Conservation (phyloP, 2,888 invertebrate species). For the Frankliniella fusca region DNA sequence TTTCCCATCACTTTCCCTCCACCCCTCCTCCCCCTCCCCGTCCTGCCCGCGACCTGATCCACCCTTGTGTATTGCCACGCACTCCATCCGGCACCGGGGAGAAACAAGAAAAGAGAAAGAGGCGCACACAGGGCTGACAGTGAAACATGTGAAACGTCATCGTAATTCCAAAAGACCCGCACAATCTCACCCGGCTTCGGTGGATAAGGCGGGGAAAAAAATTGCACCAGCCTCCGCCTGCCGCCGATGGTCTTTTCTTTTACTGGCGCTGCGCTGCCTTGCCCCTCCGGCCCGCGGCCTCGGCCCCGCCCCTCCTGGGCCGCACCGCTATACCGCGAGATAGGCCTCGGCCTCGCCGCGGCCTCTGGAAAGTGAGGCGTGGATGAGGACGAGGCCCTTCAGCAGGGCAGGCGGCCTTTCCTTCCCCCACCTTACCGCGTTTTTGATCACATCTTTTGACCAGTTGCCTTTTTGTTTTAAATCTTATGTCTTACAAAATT, state of each 20-base stretch:
- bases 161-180: background rate
- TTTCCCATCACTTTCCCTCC: background rate
- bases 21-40: background rate
- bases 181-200: background rate
- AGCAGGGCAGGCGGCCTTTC: no score
- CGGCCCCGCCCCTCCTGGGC: background rate
- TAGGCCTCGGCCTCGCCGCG: no score
- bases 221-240: background rate
- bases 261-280: background rate
- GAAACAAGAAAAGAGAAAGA: background rate
- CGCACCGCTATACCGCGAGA: background rate
- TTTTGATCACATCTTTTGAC: no score
- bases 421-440: no score
- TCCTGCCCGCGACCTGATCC: background rate
- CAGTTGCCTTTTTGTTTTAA: no score
- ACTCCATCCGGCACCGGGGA: background rate
- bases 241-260: background rate
- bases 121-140: background rate
- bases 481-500: no score
- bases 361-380: no score
- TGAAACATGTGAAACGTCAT: conserved; percentile 10
- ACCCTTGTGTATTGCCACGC: background rate
- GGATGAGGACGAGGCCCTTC: no score
- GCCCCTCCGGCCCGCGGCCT: background rate
- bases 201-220: background rate